Conservation (phyloP, 2,888 invertebrate species). For the Phania funesta region DNA sequence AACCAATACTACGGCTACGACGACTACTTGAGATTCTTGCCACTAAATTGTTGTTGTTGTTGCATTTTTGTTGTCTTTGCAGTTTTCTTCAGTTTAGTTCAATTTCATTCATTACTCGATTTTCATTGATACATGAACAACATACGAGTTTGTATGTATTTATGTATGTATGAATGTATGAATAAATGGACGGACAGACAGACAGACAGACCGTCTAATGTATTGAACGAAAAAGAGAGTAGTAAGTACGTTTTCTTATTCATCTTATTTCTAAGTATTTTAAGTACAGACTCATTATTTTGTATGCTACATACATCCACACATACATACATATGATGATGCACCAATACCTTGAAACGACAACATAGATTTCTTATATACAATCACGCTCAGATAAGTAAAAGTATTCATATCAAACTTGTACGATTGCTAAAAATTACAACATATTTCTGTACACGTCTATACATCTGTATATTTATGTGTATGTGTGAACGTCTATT, state of each 20-base stretch:
- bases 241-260: not conserved
- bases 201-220: not conserved
- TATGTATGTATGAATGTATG: not conserved
- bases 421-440: slow-evolving; percentile 28
- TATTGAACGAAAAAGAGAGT: slow-evolving; percentile 20
- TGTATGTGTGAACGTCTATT: not conserved
- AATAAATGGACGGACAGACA: not conserved
- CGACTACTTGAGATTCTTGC: slow-evolving; percentile 46
- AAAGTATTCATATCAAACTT: not conserved
- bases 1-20: slow-evolving; percentile 37
- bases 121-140: slow-evolving; percentile 62
- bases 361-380: not conserved
- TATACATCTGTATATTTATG: not conserved
- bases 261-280: no score
- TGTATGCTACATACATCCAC: not conserved
- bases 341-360: not conserved
- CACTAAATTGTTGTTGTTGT: slow-evolving; percentile 23
- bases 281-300: not conserved
- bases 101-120: slow-evolving; percentile 66
- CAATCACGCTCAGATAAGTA: not conserved
- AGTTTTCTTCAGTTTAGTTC: slow-evolving; percentile 25
- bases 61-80: slow-evolving; percentile 21
- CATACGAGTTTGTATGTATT: not conserved
- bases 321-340: not conserved
- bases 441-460: not conserved